A percentile compares a stretch with the other conserved stretches of the same genome.
Conservation (phyloP, 2,797 vertebrate genomes). For the Holocentrus rufus region DNA sequence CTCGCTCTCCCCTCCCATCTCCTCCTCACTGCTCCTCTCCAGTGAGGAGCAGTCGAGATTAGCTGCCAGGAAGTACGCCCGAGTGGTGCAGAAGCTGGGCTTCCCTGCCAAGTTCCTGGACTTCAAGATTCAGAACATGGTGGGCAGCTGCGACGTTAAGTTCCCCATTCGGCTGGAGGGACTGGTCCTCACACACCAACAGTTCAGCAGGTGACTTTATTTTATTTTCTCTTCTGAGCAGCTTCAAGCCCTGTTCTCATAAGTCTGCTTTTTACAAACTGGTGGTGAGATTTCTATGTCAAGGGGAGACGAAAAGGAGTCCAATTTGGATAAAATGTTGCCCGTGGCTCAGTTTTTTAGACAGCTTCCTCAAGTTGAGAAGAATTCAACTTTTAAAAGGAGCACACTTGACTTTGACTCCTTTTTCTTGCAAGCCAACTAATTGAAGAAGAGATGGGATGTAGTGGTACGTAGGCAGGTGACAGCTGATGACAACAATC, state of each 20-base stretch:
- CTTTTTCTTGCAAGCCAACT: too few relatives aligned
- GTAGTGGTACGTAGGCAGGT: too few relatives aligned
- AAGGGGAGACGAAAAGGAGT: too few relatives aligned
- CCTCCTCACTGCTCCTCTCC: slow-evolving; percentile 27
- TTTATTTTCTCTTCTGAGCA: slow-evolving; percentile 6
- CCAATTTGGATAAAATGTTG: too few relatives aligned
- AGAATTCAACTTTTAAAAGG: too few relatives aligned
- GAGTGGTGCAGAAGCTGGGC: slow-evolving; percentile 98
- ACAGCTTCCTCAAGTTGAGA: too few relatives aligned
- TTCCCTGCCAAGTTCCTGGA: slow-evolving; percentile 99
- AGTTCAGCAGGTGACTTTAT: slow-evolving; percentile 93
- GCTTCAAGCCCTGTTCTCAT: not conserved
- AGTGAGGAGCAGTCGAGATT: slow-evolving; percentile 98
- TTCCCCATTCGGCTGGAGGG: slow-evolving; percentile 98
- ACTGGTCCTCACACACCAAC: slow-evolving; percentile 97
- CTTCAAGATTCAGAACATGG: slow-evolving; percentile 99
- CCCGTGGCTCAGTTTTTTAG: too few relatives aligned
- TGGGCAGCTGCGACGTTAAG: slow-evolving; percentile 99
- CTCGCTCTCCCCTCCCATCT: not conserved
- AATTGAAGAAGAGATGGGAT: too few relatives aligned
- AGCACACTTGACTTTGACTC: too few relatives aligned
- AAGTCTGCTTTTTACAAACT: too few relatives aligned
- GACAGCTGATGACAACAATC: too few relatives aligned
- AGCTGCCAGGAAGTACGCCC: slow-evolving; percentile 97
- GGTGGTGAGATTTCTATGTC: too few relatives aligned